Conservation (phyloP, 2,113 vertebrate species). For the Sminthopsis crassicaudata region DNA sequence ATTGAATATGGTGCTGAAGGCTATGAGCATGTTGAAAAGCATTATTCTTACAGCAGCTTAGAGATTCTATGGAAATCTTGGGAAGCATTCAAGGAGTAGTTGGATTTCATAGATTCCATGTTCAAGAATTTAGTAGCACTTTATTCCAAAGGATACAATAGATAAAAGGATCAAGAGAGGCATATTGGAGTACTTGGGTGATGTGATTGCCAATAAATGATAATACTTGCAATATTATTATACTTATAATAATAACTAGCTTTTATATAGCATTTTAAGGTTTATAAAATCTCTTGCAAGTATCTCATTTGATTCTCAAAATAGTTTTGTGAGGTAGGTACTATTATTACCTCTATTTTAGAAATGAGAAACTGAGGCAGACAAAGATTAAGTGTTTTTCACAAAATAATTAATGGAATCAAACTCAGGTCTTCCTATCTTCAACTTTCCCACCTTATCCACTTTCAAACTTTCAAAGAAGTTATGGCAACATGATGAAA, state of each 20-base stretch:
- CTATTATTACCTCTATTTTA: neutral
- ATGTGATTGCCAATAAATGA: conserved; percentile 86
- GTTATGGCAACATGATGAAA: conserved; percentile 83
- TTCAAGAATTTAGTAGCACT: conserved; percentile 80
- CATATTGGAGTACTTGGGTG: conserved; percentile 96
- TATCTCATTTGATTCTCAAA: neutral
- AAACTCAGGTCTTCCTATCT: neutral
- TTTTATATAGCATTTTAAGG: neutral
- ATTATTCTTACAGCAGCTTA: neutral
- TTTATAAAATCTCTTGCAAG: neutral
- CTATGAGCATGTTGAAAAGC: neutral
- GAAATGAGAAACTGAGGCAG: neutral
- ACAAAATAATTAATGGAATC: neutral
- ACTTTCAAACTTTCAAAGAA: conserved; percentile 24
- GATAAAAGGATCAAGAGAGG: conserved; percentile 88
- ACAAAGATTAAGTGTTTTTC: neutral
- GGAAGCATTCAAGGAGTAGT: neutral
- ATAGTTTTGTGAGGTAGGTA: neutral
- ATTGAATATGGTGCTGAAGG: neutral
- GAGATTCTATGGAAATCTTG: neutral
- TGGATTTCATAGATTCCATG: neutral
- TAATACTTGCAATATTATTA: neutral
- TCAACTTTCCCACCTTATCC: neutral
- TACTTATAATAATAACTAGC: neutral
- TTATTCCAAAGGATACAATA: conserved; percentile 88